phyloP scores from a whole-genome alignment of 1,140 invertebrate species.

The Saxidomus purpurata region DNA sequence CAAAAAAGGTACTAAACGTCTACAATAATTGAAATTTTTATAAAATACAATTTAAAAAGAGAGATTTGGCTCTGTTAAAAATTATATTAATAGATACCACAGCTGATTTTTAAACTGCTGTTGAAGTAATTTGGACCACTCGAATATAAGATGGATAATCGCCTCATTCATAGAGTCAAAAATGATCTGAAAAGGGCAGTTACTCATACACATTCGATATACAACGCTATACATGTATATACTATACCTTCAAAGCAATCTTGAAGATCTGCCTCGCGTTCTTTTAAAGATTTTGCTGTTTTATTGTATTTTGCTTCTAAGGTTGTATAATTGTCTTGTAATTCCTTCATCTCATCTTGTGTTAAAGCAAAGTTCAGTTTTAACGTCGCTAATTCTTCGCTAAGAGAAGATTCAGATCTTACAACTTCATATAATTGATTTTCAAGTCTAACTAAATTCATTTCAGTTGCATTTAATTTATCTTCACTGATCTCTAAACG shows the following conservation, averaged over 20 bases:
- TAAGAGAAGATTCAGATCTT: conserved; percentile 42
- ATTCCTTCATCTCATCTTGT: conserved; percentile 14
- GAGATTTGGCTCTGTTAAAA: too few species aligned
- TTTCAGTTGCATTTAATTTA: conserved; percentile 45
- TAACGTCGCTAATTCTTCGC: conserved; percentile 38
- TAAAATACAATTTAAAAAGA: too few species aligned
- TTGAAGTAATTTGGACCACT: too few species aligned
- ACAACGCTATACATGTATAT: background rate
- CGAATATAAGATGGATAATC: too few species aligned
- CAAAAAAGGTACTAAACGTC: too few species aligned
- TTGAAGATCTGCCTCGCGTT: conserved; percentile 29
- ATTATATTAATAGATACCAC: too few species aligned
- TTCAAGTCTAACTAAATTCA: conserved; percentile 35
- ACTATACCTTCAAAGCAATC: conserved; percentile 57
- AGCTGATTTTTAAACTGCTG: too few species aligned
- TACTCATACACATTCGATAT: too few species aligned
- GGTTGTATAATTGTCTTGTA: conserved; percentile 27
- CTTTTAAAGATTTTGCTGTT: background rate
- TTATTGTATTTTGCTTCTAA: conserved; percentile 22
- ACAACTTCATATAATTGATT: conserved; percentile 54
- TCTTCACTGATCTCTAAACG: conserved; percentile 11
- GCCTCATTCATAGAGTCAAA: too few species aligned
- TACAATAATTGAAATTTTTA: too few species aligned
- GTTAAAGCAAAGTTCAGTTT: conserved; percentile 10
- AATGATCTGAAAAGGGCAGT: too few species aligned